Evolutionary conservation across 2,113 vertebrate species (phyloP).

Genomic region (Balaeniceps rex): DNA sequence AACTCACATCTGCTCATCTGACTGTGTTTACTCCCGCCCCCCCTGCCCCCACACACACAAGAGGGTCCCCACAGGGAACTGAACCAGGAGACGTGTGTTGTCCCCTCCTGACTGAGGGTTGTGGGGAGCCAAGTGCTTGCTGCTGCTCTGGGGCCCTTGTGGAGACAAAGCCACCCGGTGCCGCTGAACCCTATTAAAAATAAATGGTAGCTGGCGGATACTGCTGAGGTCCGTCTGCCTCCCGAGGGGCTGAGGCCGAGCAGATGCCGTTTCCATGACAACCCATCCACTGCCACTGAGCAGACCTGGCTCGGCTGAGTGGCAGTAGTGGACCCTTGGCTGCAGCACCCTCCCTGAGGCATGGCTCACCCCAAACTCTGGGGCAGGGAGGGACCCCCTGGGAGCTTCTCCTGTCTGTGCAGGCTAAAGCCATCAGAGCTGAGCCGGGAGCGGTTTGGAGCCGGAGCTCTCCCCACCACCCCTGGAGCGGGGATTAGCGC

Average conservation of each 20-base stretch:
- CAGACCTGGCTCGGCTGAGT: background rate
- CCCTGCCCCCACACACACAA: no score
- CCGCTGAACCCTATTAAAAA: conserved; percentile 20
- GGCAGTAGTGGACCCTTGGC: background rate
- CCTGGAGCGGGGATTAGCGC: background rate
- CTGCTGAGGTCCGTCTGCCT: conserved; percentile 1
- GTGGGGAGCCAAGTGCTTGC: background rate
- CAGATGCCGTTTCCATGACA: conserved; percentile 60
- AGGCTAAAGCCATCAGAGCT: background rate
- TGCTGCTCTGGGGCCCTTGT: background rate
- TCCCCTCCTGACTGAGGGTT: background rate
- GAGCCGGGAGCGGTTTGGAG: background rate
- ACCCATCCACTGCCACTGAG: background rate
- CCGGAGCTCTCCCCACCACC: background rate
- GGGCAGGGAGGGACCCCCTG: background rate
- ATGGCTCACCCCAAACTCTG: background rate
- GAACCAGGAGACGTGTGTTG: background rate
- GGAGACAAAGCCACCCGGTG: background rate
- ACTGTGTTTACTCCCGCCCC: background rate
- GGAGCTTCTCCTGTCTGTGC: background rate
- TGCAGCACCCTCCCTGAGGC: background rate
- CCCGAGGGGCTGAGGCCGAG: conserved; percentile 17
- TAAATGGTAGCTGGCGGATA: background rate
- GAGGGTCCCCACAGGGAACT: background rate
- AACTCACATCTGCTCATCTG: background rate